Conservation (phyloP, 1,140 invertebrate species). For the Papilio polyxenes region DNA sequence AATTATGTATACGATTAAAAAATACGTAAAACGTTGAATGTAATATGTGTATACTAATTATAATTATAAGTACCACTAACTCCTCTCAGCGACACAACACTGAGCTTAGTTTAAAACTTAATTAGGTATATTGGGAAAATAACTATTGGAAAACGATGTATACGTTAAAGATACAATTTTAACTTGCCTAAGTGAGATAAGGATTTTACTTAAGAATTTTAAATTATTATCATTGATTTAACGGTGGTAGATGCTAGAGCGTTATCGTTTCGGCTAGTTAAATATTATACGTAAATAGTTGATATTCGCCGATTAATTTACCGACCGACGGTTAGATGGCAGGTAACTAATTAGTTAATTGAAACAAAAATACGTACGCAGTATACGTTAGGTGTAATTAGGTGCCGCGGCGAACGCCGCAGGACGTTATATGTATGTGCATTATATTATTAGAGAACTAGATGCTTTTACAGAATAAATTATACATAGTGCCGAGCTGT, state of each 20-base stretch:
- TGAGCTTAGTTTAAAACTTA: constrained; percentile 76
- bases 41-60: constrained; percentile 80
- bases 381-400: constrained; percentile 79
- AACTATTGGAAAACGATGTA: constrained; percentile 78
- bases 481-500: constrained; percentile 64
- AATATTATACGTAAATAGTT: constrained; percentile 71
- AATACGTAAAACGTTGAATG: constrained; percentile 79
- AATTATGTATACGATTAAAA: constrained; percentile 79
- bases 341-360: constrained; percentile 72
- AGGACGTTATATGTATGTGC: constrained; percentile 68
- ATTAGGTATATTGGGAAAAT: constrained; percentile 73
- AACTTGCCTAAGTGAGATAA: constrained; percentile 80
- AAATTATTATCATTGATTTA: constrained; percentile 78
- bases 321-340: constrained; percentile 61
- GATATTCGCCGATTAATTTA: constrained; percentile 63
- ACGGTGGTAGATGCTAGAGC: constrained; percentile 76
- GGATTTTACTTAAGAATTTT: constrained; percentile 74
- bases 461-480: constrained; percentile 69
- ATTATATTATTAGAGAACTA: constrained; percentile 69
- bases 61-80: constrained; percentile 57
- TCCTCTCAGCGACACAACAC: constrained; percentile 63
- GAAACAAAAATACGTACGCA: constrained; percentile 75
- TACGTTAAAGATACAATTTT: constrained; percentile 78
- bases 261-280: constrained; percentile 74
- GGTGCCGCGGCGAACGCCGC: constrained; percentile 45